Conservation (phyloP, 1,140 invertebrate species). For the Ganaspis sp. region DNA sequence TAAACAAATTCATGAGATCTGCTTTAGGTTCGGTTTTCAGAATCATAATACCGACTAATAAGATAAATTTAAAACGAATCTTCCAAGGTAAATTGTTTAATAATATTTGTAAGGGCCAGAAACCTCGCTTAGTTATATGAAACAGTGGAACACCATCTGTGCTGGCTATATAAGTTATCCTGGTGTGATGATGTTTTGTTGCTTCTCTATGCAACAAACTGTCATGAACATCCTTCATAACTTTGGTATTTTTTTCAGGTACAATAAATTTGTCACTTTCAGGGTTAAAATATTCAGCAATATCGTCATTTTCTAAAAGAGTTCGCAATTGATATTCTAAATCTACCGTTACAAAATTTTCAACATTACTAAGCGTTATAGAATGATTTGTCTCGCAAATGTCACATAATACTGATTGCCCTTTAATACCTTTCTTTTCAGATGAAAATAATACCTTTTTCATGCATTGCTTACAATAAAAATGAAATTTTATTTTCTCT, state of each 20-base stretch:
- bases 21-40: slow-evolving; percentile 35
- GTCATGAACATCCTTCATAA: slow-evolving; percentile 33
- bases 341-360: slow-evolving; percentile 39
- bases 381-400: slow-evolving; percentile 31
- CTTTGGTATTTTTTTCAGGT: neutral
- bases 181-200: neutral
- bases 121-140: slow-evolving; percentile 39
- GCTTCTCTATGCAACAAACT: slow-evolving; percentile 34
- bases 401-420: slow-evolving; percentile 13
- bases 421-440: slow-evolving; percentile 12
- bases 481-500: slow-evolving; percentile 33
- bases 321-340: slow-evolving; percentile 38
- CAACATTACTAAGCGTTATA: slow-evolving; percentile 2
- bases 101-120: slow-evolving; percentile 46
- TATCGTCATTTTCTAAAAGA: slow-evolving; percentile 31
- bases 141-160: slow-evolving; percentile 45
- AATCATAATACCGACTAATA: slow-evolving; percentile 37
- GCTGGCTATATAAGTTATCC: slow-evolving; percentile 39
- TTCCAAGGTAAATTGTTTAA: slow-evolving; percentile 41
- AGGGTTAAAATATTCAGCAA: slow-evolving; percentile 28
- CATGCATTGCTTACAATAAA: slow-evolving; percentile 38
- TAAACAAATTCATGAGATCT: slow-evolving; percentile 41
- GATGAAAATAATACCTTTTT: slow-evolving; percentile 9
- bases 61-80: slow-evolving; percentile 37
- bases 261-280: slow-evolving; percentile 9